Conservation (phyloP, 2,888 invertebrate genomes). For the Julus scanicus region DNA sequence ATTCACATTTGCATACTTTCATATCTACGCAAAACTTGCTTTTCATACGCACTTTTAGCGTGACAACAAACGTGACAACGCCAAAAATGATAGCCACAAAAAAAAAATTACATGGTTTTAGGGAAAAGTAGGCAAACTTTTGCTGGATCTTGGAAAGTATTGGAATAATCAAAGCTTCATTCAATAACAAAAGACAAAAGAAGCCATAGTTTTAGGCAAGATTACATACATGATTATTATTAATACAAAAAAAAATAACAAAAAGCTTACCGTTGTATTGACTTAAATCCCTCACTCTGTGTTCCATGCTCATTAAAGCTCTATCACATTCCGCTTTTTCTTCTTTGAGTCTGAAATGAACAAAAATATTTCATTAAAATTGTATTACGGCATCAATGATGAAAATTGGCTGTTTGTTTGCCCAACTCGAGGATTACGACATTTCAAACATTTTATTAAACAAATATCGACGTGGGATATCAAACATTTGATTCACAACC, state of each 20-base stretch:
- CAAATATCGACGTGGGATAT: no score
- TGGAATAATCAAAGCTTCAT: slow-evolving; percentile 15
- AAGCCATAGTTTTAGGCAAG: no score
- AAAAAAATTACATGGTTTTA: no score
- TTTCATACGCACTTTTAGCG: no score
- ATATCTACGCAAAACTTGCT: not conserved
- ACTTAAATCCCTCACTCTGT: slow-evolving; percentile 85
- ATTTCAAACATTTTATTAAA: no score
- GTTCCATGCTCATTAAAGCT: slow-evolving; percentile 78
- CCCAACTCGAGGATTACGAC: no score
- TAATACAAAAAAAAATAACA: not conserved
- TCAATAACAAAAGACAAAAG: not conserved
- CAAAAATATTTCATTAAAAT: not conserved
- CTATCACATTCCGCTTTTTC: slow-evolving; percentile 87
- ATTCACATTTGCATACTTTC: not conserved
- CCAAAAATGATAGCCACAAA: not conserved
- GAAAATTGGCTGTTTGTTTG: no score
- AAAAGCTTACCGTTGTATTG: slow-evolving; percentile 80
- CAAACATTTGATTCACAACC: no score
- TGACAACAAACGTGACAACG: not conserved
- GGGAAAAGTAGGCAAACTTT: not conserved
- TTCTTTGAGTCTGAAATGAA: slow-evolving; percentile 80
- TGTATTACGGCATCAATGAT: no score
- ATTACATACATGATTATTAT: no score
- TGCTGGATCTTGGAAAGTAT: not conserved